Evolutionary conservation across 2,113 vertebrate genomes (phyloP).

Genomic region (Onychostoma macrolepis): DNA sequence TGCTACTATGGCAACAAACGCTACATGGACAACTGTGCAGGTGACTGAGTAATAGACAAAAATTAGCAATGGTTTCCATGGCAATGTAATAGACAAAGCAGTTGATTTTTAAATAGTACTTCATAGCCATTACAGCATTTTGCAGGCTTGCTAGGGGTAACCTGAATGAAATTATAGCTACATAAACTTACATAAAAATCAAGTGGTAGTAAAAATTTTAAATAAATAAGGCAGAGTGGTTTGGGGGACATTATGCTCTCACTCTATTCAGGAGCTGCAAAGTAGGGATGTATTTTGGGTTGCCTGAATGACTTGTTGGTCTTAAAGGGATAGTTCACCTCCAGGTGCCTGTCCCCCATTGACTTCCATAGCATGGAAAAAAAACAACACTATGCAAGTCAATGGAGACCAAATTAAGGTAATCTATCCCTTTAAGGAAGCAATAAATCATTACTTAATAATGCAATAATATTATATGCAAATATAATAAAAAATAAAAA

Average conservation of each 20-base stretch:
- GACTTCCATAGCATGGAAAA: too few relatives aligned
- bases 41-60: conserved; percentile 21
- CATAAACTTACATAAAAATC: not conserved
- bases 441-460: not conserved
- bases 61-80: conserved; percentile 12
- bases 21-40: conserved; percentile 12
- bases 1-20: not conserved
- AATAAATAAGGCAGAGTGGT: not conserved
- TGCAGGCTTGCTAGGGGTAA: not conserved
- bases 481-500: not conserved
- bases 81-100: conserved; percentile 4
- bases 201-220: not conserved
- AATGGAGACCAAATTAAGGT: too few relatives aligned
- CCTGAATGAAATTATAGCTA: not conserved
- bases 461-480: not conserved
- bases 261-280: not conserved
- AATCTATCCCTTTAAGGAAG: not conserved
- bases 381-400: too few relatives aligned
- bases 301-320: not conserved
- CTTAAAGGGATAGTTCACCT: not conserved
- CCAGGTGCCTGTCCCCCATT: too few relatives aligned
- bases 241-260: not conserved
- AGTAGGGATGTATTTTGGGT: not conserved
- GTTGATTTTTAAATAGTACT: conserved; percentile 2
- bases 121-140: not conserved